Percentiles rank a stretch among this genome's conserved stretches.
phyloP scores from a whole-genome alignment of 2,797 vertebrate genomes.

The Siniperca obscura region DNA sequence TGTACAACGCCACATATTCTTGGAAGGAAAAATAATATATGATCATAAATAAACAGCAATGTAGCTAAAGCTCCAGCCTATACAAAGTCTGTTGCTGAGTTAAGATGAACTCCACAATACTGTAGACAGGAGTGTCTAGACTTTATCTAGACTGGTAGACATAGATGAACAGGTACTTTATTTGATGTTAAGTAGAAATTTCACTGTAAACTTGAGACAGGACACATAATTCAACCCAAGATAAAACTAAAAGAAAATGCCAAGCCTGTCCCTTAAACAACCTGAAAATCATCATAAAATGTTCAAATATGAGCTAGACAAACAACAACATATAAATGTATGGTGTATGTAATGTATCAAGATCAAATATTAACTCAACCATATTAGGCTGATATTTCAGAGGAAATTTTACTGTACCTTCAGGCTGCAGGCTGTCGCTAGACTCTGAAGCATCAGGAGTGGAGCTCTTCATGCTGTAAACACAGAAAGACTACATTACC shows the following conservation, averaged over 20 bases:
- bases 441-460: constrained; percentile 64
- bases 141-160: background rate
- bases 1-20: constrained; percentile 95
- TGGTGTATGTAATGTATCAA: background rate
- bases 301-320: background rate
- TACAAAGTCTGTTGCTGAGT: background rate
- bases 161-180: background rate
- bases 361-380: background rate
- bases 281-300: background rate
- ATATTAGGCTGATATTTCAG: background rate
- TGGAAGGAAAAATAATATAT: constrained; percentile 40
- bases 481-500: constrained; percentile 29
- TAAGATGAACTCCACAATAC: background rate
- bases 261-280: background rate
- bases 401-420: constrained; percentile 72
- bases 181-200: background rate
- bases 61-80: background rate
- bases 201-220: background rate
- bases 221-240: background rate
- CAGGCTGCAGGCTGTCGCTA: constrained; percentile 70
- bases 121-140: background rate
- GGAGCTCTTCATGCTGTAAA: constrained; percentile 73
- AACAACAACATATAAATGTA: background rate
- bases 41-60: background rate
- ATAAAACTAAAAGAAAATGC: background rate